phyloP scores from a whole-genome alignment of 2,797 vertebrate genomes.

The Tokudaia muenninki region DNA sequence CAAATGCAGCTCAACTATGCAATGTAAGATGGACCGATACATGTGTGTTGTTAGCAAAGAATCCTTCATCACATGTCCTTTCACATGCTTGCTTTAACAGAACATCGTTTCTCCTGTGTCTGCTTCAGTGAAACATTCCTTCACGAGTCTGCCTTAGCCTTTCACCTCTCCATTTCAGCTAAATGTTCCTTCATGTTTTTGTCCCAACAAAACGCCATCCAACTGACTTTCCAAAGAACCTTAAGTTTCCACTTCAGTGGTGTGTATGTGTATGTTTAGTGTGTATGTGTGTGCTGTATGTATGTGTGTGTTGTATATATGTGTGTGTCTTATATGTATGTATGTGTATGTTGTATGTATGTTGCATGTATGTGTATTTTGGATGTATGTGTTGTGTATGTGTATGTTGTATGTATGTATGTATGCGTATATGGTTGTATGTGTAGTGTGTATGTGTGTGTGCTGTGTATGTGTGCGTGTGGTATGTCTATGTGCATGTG shows the following conservation, averaged over 20 bases:
- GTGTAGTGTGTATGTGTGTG: neutral
- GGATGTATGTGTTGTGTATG: neutral
- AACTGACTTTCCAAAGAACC: neutral
- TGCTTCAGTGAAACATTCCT: neutral
- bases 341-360: neutral
- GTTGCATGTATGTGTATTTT: no score
- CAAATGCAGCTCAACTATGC: neutral
- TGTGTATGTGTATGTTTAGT: neutral
- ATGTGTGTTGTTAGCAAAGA: neutral
- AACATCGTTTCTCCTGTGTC: neutral
- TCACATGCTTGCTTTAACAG: neutral
- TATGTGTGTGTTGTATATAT: no score
- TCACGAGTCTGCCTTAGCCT: no score
- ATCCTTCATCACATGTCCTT: neutral
- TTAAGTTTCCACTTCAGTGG: neutral
- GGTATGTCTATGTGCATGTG: neutral
- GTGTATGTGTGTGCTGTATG: no score
- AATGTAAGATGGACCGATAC: neutral
- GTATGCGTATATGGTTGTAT: neutral
- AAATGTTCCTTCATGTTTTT: neutral
- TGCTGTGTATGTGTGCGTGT: neutral
- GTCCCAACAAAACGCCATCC: neutral
- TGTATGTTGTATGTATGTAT: neutral
- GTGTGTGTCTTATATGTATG: no score
- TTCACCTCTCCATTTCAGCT: no score